Evolutionary conservation across 2,888 invertebrate species (phyloP).

Genomic region (Tetanocera ferruginea): DNA sequence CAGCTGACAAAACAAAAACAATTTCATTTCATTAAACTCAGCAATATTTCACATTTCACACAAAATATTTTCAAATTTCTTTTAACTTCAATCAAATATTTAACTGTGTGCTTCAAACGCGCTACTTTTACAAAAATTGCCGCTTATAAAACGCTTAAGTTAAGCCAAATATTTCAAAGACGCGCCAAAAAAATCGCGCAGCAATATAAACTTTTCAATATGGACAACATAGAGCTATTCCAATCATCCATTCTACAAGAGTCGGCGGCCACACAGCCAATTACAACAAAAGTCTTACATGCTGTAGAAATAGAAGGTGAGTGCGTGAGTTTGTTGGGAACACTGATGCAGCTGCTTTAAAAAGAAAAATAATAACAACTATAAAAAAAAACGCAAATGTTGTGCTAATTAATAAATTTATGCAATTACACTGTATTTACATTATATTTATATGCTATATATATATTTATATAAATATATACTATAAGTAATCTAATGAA

Average conservation of each 20-base stretch:
- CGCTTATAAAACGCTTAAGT: not conserved
- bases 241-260: constrained; percentile 11
- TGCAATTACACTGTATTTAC: not conserved
- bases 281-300: not conserved
- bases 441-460: constrained; percentile 5
- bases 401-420: too few species aligned
- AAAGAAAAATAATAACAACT: not conserved
- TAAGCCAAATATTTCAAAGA: not conserved
- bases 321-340: not conserved
- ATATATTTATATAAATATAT: constrained; percentile 27
- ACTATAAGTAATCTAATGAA: constrained; percentile 23
- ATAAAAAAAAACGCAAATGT: too few species aligned
- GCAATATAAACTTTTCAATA: not conserved
- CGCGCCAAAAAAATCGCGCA: not conserved
- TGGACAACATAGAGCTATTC: constrained; percentile 34
- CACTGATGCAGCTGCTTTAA: not conserved
- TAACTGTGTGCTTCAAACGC: not conserved
- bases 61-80: constrained; percentile 6
- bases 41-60: constrained; percentile 3
- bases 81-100: not conserved
- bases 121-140: constrained; percentile 12
- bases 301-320: not conserved
- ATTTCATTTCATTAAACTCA: not conserved
- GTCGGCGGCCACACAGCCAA: not conserved
- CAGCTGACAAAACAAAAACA: not conserved